A percentile compares a stretch with the other conserved stretches of the same genome.
These are phyloP conservation scores for Ferdinandea cuprea DNA, from an alignment of 2,888 invertebrate species.

Conservation along the genomic window DNA sequence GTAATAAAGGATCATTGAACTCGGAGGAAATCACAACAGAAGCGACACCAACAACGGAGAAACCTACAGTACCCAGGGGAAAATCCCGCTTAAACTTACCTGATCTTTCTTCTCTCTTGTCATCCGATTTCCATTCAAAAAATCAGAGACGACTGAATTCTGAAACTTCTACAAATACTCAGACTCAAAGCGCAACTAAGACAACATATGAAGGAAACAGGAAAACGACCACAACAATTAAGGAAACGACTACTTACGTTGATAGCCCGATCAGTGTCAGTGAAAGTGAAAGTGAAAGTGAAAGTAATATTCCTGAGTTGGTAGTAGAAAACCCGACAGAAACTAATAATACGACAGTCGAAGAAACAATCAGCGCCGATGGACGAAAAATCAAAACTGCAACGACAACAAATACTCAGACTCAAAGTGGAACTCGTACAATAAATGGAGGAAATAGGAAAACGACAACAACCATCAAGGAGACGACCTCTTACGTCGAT, in stretches of 20 bases:
- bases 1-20: neutral
- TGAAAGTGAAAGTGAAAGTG: too few species aligned
- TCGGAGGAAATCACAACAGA: conserved; percentile 2
- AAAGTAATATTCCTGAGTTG: conserved; percentile 22
- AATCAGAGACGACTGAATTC: neutral
- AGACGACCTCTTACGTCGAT: neutral
- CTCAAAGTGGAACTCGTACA: neutral
- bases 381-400: too few species aligned
- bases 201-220: neutral
- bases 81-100: conserved; percentile 12
- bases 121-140: conserved; percentile 15
- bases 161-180: neutral
- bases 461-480: neutral
- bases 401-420: neutral
- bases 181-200: neutral
- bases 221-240: neutral
- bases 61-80: neutral
- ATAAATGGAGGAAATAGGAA: neutral
- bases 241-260: neutral
- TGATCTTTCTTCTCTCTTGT: conserved; percentile 40
- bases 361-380: too few species aligned
- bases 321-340: too few species aligned
- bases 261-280: neutral
- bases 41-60: neutral
- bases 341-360: too few species aligned